These are phyloP conservation scores for Parasteatoda lunata DNA, from an alignment of 2,888 invertebrate species.

Conservation along the genomic window DNA sequence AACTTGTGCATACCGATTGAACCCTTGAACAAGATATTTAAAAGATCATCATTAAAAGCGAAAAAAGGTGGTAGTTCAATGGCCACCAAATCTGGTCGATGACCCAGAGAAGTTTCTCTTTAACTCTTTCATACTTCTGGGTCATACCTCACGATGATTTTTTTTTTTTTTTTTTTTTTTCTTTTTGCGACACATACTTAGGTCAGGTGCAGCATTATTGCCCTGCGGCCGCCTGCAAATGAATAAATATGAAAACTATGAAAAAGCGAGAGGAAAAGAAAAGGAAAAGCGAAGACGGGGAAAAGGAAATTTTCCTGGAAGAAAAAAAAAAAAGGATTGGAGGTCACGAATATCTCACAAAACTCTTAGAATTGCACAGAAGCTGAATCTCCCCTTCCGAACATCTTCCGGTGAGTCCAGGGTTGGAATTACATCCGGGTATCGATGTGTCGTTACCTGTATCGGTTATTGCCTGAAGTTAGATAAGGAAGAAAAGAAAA, in stretches of 20 bases:
- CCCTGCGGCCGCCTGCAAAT: slow-evolving; percentile 23
- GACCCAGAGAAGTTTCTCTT: slow-evolving; percentile 34
- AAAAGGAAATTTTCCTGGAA: slow-evolving; percentile 3
- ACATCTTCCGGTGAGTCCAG: slow-evolving; percentile 25
- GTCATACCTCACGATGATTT: slow-evolving; percentile 31
- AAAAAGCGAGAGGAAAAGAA: not conserved
- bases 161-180: slow-evolving; percentile 34
- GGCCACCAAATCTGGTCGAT: slow-evolving; percentile 57
- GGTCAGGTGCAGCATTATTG: slow-evolving; percentile 48
- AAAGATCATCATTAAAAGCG: not conserved
- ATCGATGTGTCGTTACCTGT: slow-evolving; percentile 33
- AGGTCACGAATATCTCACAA: slow-evolving; percentile 63
- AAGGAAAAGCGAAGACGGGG: slow-evolving; percentile 3
- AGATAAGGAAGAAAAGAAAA: not conserved
- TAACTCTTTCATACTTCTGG: slow-evolving; percentile 45
- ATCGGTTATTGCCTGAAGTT: slow-evolving; percentile 10
- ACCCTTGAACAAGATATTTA: not conserved
- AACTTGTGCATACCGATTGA: not conserved
- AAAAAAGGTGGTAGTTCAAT: slow-evolving; percentile 35
- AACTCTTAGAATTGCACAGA: slow-evolving; percentile 18
- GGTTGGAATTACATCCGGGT: slow-evolving; percentile 61
- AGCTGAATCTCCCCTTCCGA: slow-evolving; percentile 20
- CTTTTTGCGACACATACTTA: not conserved
- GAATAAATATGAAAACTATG: slow-evolving; percentile 1
- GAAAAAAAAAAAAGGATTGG: slow-evolving; percentile 22